A percentile compares a stretch with the other conserved stretches of the same genome.
Conservation (phyloP, 2,113 vertebrate genomes). For the Alethe diademata region DNA sequence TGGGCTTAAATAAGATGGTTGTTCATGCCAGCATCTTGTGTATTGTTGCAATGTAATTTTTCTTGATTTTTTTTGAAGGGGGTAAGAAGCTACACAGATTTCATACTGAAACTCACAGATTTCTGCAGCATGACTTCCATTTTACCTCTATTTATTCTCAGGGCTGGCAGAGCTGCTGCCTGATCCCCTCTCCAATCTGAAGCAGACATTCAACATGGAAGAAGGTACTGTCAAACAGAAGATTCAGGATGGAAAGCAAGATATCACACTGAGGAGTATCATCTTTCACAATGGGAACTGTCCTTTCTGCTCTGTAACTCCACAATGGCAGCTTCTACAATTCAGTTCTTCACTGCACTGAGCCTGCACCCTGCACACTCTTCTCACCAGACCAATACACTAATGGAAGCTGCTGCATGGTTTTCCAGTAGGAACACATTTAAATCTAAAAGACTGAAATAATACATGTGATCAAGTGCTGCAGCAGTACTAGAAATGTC, state of each 20-base stretch:
- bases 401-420: accelerated
- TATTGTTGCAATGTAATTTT: not conserved
- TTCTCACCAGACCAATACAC: not conserved
- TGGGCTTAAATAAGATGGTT: not conserved
- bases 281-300: accelerated
- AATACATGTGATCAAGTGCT: not conserved
- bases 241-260: not conserved
- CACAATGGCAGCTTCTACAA: too few relatives aligned
- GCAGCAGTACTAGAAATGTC: not conserved
- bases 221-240: not conserved
- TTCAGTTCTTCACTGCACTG: not conserved
- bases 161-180: too few relatives aligned
- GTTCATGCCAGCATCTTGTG: not conserved
- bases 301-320: not conserved
- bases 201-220: not conserved
- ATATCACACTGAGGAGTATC: not conserved
- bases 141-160: not conserved
- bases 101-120: not conserved
- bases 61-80: not conserved
- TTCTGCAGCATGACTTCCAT: not conserved
- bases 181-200: not conserved
- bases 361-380: not conserved
- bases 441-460: not conserved
- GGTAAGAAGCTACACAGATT: not conserved
- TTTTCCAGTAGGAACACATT: not conserved